Evolutionary conservation across 2,888 invertebrate genomes (phyloP), one percentile per base, ranked within the genome.

Genomic region (Thalpophila matura): DNA sequence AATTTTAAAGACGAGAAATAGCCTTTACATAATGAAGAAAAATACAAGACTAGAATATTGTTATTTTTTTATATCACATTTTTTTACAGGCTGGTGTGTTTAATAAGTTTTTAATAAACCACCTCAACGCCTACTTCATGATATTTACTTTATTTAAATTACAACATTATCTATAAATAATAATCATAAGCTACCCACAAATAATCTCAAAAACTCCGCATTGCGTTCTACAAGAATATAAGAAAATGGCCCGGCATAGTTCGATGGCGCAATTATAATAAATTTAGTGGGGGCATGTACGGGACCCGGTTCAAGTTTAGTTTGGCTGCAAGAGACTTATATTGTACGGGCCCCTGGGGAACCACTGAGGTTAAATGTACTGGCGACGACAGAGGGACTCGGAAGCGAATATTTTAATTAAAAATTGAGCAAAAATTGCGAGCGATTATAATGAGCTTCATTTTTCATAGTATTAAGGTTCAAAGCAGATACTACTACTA

Each of bases 191-290:
- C 16, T 35, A 27, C 16, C n/a, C 7, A 14, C 7, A 35, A 27
- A 42, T 33, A 31, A 26, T 22, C 2, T 18, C 10, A 22, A 78
- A 60, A 55, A 20, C 18, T 20, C 62, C 59, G 77, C 73, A 77
- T 33, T 73, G 64, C 68, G 68, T 68, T 62, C 50, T 47, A 61
- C 60, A 42, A 58, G 38, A 43, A 65, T 60, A 46, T 59, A 70
- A 77, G 56, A 69, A 76, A 68, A 75, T 70, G 58, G 60, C 57
- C 27, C 47, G 18, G 64, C 68, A 53, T 74, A 80, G 78, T 80
- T 73, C 68, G 77, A 75, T 79, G 67, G 73, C 70, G 84, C 87
- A 88, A 88, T 88, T 86, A 86, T 84, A 88, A 88, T 88, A 88
- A 88, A 88, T 87, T 85, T 82, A 79, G 77, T 65, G 75, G 69